phyloP scores from a whole-genome alignment of 1,140 invertebrate species.

The Diploscapter pachys region DNA sequence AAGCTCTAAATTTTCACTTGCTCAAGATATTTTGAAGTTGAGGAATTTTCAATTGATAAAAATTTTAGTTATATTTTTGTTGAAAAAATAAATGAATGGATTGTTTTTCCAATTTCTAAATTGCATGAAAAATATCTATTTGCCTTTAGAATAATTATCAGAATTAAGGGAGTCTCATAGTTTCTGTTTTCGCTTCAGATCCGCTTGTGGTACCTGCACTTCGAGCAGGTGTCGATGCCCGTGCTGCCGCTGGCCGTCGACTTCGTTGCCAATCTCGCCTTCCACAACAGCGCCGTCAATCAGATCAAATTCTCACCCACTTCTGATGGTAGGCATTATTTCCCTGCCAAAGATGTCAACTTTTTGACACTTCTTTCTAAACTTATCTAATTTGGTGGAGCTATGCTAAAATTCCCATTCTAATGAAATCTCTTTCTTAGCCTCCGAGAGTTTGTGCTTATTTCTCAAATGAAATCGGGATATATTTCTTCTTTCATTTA shows the following conservation, averaged over 20 bases:
- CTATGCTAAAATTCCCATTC: too few species aligned
- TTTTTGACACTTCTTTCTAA: background rate
- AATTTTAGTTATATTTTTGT: background rate
- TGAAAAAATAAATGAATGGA: background rate
- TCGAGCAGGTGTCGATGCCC: conserved; percentile 14
- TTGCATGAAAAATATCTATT: too few species aligned
- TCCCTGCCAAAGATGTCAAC: background rate
- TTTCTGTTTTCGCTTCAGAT: conserved; percentile 6
- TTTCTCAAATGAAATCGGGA: too few species aligned
- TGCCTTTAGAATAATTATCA: too few species aligned
- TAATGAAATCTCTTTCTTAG: too few species aligned
- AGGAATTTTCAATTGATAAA: too few species aligned
- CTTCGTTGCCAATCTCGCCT: conserved; percentile 34
- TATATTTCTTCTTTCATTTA: too few species aligned
- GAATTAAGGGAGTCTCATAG: too few species aligned
- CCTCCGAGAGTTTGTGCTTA: too few species aligned
- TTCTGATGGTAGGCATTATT: conserved; percentile 10
- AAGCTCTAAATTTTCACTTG: too few species aligned
- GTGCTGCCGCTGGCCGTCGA: conserved; percentile 25
- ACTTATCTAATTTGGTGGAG: background rate
- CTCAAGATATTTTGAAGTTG: too few species aligned
- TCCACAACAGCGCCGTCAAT: conserved; percentile 33
- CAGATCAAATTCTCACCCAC: conserved; percentile 31
- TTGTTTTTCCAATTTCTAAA: too few species aligned
- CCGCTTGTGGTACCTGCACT: conserved; percentile 35